Evolutionary conservation across 2,888 invertebrate species (phyloP), one percentile per base, ranked within the genome.

Genomic region (Drosophila anomalipes): DNA sequence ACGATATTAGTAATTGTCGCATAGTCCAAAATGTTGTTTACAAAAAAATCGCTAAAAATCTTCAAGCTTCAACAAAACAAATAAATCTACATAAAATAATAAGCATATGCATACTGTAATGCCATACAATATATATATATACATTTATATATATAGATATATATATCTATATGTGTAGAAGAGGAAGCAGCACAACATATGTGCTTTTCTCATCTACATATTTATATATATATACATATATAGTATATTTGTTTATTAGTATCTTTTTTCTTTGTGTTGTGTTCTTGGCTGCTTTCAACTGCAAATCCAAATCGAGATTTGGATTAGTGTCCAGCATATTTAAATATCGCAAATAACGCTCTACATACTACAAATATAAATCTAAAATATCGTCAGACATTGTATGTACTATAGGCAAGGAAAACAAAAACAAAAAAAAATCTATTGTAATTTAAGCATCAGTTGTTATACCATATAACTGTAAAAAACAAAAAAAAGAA

Each of bases 361-460:
- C 37, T 37, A 37, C 19, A 37, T 19, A 19, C 37, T 19, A 35
- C 14, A 37, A 32, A 56, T 16, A 62, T 53, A 33, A 28, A 35
- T 35, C 22, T 7, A 32, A 58, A 70, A 33, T 60, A 60, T 37
- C n/a, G 37, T 58, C 44, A 14, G 26, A 33, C 61, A 63, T 16
- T 61, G 37, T 68, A 64, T 76, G 67, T 76, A 44, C 41, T 44
- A 56, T 59, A 57, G 35, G 33, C 62, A 54, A 53, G 14, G 4
- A 28, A 47, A 33, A 28, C 7, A 35, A 7, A 1, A 26, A 33
- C 4, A n/a, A n/a, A 22, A 2, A 22, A 2, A 26, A 16, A n/a
- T 47, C 6, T 5, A 28, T 61, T 74, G 49, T 68, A 71, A 58
- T 59, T 58, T 77, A 79, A 70, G 77, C 62, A 62, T 51, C 77